Percentiles rank a stretch among this genome's conserved stretches.
phyloP scores from a whole-genome alignment of 2,888 invertebrate genomes.

The Diaphora mendica region DNA sequence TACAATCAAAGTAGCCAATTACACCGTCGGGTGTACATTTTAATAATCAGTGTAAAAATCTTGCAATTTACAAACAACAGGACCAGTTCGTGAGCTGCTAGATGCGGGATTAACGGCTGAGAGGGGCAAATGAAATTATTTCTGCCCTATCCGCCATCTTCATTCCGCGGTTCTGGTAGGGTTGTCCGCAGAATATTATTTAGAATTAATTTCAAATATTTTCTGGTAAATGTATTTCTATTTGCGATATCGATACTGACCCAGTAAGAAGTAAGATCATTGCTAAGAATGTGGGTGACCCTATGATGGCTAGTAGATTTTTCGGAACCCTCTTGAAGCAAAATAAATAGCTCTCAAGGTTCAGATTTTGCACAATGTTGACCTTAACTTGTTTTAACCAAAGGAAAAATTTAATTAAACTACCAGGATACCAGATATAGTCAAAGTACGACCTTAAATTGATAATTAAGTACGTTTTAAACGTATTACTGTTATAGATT shows the following conservation, averaged over 20 bases:
- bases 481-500: too few relatives aligned
- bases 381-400: too few relatives aligned
- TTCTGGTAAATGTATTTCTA: not conserved
- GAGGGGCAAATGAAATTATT: slow-evolving; percentile 72
- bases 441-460: not conserved
- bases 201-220: not conserved
- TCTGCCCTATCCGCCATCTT: slow-evolving; percentile 67
- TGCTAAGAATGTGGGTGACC: not conserved
- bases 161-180: slow-evolving; percentile 55
- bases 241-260: not conserved
- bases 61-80: slow-evolving; percentile 44
- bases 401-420: too few relatives aligned
- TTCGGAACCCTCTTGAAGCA: not conserved
- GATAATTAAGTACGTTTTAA: too few relatives aligned
- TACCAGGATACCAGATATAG: not conserved
- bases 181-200: slow-evolving; percentile 31
- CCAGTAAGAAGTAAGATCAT: not conserved
- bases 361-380: not conserved
- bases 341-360: not conserved
- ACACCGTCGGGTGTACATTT: slow-evolving; percentile 40
- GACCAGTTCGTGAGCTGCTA: slow-evolving; percentile 51
- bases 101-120: slow-evolving; percentile 58
- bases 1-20: slow-evolving; percentile 49
- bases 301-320: not conserved
- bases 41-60: slow-evolving; percentile 54